Evolutionary conservation across 2,797 vertebrate species (phyloP), one percentile per base, ranked within the genome.

Genomic region (Chelmon rostratus): DNA sequence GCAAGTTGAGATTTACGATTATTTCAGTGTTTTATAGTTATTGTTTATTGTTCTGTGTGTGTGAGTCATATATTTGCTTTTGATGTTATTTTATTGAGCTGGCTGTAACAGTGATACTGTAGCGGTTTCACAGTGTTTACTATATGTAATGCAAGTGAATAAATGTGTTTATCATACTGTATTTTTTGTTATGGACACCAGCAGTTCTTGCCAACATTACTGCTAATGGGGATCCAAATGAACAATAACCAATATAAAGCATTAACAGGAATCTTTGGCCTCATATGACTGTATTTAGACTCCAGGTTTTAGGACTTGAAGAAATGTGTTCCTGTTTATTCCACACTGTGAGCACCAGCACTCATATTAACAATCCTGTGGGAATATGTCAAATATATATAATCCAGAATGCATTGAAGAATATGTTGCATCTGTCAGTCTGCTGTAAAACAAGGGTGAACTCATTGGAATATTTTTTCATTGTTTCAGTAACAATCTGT

Each of bases 401-500:
- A 58, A 40, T 19, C 49, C 59, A 47, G n/a, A 68, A 44, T 42
- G n/a, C 5, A 21, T 12, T 28, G 28, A 62, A 33, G n/a, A 28
- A 59, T 28, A 8, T n/a, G 19, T 61, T 50, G 35, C 19, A 68
- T 3, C 61, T 33, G 63, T 63, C 62, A 67, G 61, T 31, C 28
- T 31, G 28, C 28, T 5, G 15, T 67, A 42, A 63, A 74, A 44
- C 47, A 21, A 1, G 6, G 23, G 28, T 21, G 33, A 85, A 75
- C 13, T 67, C 77, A 71, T 52, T 77, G 52, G 42, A 62, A 35
- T 28, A 11, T 40, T 54, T 64, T 47, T 52, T 59, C 15, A 42
- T 71, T 63, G 75, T 78, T 88, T 88, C 58, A 54, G 68, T 50
- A 73, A 69, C 52, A 78, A 73, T 72, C 66, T 81, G 42, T 73